Evolutionary conservation across 2,113 vertebrate species (phyloP), one percentile per base, ranked within the genome.

Genomic region (Phaethon lepturus): DNA sequence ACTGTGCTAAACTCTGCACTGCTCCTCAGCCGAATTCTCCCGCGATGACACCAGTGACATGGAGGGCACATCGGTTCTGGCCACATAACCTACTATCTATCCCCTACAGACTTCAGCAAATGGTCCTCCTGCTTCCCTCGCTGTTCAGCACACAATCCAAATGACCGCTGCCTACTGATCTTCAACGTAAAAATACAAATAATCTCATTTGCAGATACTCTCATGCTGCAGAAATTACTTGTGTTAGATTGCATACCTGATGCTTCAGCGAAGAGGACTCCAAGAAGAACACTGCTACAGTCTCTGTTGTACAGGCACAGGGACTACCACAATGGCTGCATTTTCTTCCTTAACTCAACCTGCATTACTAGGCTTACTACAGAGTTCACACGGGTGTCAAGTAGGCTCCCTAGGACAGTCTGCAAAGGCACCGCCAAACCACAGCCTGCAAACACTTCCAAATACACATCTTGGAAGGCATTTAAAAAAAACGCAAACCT

Each of bases 41-140:
- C 4, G 1, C 0, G 5, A 35, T 13, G 31, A 50, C 24, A 50
- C 13, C 60, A 59, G 28, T 40, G 26, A 69, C 11, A 23, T 2
- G 3, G 26, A 75, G 15, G 56, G 13, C 13, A 55, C 23, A 13
- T 9, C 0, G 0, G 15, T 49, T 78, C 55, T 24, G 33, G 53
- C 42, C 18, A 29, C 42, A 38, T 76, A 55, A 91, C 31, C 67
- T 28, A 35, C 20, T 29, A 7, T 26, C 60, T 45, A 19, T 24
- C 7, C 20, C 35, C 28, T 45, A 8, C 2, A 52, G 42, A 72
- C 42, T 23, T 68, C 71, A 77, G 29, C 7, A 62, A 49, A 59
- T 9, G 13, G 38, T 67, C 26, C 47, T 44, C 23, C 44, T 42
- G 50, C 31, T 75, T 84, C 49, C 59, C 38, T 56, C 1, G 0